Evolutionary conservation across 2,888 invertebrate genomes (phyloP), one percentile per base, ranked within the genome.

Genomic region (Drosophila meridiana): DNA sequence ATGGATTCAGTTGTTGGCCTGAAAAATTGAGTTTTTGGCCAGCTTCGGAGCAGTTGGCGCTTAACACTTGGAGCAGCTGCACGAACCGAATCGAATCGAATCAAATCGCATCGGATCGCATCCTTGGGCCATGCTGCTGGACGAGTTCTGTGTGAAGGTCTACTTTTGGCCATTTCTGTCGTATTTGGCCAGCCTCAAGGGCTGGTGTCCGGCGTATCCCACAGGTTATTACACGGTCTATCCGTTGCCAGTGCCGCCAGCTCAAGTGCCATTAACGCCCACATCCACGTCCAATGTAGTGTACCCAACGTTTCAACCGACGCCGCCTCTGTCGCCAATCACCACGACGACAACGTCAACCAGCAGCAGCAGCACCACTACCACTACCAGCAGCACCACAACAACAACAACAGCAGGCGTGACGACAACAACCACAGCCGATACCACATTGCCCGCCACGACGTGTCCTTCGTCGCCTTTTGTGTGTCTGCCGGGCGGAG

Each of bases 91-190:
- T 13, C 4, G 26, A 0, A 7, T 11, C 13, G n/a, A 30, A 48
- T n/a, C 9, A n/a, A n/a, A 34, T 34, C 43, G 43, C 3, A 20
- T 20, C 13, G n/a, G 30, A 48, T n/a, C 9, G 32, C 32, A 34
- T 34, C 34, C 50, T 9, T 20, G 14, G 43, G 43, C 40, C 57
- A 69, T 92, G 92, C 75, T 89, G 68, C 74, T 92, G 76, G 83
- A 85, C 36, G 91, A 93, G 74, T 86, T 93, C 50, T 93, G 93
- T 74, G 82, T 91, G 20, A 93, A 92, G 81, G 82, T 93, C 56
- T 93, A 91, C 63, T 89, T 93, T 55, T 93, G 92, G 91, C 93
- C 93, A 45, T 87, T 92, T 69, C 78, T 93, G 1, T 91, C 92
- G 14, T 92, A 93, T 73, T 76, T 93, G 78, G 93, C 93, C 28